Evolutionary conservation across 2,797 vertebrate genomes (phyloP).

Genomic region (Labeo calbasu): DNA sequence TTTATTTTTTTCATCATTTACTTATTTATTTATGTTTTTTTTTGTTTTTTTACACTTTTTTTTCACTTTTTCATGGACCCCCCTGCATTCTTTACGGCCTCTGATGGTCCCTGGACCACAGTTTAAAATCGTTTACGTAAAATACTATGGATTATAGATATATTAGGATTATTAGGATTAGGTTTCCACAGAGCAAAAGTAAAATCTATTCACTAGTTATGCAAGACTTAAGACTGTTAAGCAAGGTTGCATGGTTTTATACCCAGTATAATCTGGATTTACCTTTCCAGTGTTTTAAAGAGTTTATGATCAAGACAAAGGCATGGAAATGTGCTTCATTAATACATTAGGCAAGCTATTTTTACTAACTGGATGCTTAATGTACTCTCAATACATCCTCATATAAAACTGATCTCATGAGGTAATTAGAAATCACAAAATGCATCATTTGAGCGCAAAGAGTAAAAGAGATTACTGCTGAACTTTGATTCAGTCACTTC

Average conservation of each 20-base stretch:
- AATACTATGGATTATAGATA: background rate
- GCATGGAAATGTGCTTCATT: too few species aligned
- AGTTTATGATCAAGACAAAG: too few species aligned
- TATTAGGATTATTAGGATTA: background rate
- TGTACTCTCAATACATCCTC: background rate
- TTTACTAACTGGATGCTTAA: too few species aligned
- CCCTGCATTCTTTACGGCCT: background rate
- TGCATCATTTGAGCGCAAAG: slow-evolving; percentile 7
- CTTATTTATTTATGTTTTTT: too few species aligned
- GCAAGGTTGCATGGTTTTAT: background rate
- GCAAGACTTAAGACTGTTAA: background rate
- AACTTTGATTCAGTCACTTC: slow-evolving; percentile 65
- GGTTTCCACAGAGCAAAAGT: background rate
- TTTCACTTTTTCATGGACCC: too few species aligned
- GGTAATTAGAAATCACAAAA: background rate
- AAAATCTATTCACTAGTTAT: background rate
- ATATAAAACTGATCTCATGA: background rate
- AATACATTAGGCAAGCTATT: too few species aligned
- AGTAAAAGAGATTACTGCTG: slow-evolving; percentile 39
- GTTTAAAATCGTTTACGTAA: background rate
- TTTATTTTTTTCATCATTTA: background rate
- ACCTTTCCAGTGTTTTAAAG: too few species aligned
- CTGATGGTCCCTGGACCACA: background rate
- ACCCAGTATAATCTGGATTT: too few species aligned
- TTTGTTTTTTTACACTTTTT: background rate